A percentile compares a stretch with the other conserved stretches of the same genome.
These are phyloP conservation scores for Catamblyrhynchus diadema DNA, from an alignment of 2,797 vertebrate genomes.

Conservation along the genomic window DNA sequence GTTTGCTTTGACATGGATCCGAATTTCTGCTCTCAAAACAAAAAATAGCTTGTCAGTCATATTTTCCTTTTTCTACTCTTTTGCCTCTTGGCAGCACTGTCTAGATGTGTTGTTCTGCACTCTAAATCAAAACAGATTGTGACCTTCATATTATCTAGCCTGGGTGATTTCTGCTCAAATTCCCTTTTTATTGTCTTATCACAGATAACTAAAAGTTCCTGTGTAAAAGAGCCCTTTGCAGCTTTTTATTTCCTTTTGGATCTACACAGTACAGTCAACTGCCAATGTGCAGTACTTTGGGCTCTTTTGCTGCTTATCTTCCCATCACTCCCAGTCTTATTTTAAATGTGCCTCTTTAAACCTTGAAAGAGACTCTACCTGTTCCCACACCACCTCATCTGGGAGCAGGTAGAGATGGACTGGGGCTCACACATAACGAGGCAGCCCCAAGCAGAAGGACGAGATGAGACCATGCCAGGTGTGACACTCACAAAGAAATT, in stretches of 20 bases:
- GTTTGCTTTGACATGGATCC: not conserved
- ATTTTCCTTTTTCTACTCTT: not conserved
- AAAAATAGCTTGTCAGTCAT: not conserved
- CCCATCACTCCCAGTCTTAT: not conserved
- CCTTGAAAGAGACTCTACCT: not conserved
- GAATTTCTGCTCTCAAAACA: constrained; percentile 28
- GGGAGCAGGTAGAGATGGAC: not conserved
- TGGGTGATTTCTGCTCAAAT: not conserved
- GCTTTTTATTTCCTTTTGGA: not conserved
- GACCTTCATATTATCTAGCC: not conserved
- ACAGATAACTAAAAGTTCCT: not conserved
- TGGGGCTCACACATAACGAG: not conserved
- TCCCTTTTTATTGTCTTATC: not conserved
- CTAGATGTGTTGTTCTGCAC: not conserved
- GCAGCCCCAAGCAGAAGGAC: not conserved
- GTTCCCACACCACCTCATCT: not conserved
- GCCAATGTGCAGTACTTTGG: not conserved
- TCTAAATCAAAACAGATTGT: constrained; percentile 2
- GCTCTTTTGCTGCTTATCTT: not conserved
- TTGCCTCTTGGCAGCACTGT: not conserved
- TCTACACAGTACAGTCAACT: not conserved
- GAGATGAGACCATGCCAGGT: not conserved
- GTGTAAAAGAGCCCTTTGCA: not conserved
- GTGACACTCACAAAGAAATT: not conserved
- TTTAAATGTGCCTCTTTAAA: not conserved